Base-by-base conservation (phyloP, 2,888 invertebrate genomes). In the Andrena haemorrhoa region DNA sequence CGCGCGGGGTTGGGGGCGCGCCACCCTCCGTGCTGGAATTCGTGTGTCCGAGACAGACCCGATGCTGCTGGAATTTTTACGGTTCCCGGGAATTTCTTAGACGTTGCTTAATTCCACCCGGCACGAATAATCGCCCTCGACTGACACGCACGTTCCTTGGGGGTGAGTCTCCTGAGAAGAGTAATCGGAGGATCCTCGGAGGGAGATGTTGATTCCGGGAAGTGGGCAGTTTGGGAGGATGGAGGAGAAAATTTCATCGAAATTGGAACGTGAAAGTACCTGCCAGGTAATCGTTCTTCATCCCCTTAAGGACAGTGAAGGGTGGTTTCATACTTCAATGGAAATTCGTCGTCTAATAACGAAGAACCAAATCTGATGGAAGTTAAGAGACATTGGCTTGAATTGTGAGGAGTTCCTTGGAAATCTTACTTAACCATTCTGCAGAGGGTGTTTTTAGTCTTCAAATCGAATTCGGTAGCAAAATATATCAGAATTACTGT, bases 21-120 rank as follows among this genome's bases (percentile, higher is more conserved):
- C 56, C 23, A 26, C 20, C 8, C 33, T 10, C 35, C 16, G 1
- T 33, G 23, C 41, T 35, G 29, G 35, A 29, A 53, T 41, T 33
- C 8, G 49, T 8, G 10, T 4, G 41, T 20, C 23, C 49, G 6
- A 16, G 16, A 29, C 16, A 1, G n/a, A 12, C 51, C 16, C 56
- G 23, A 23, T 23, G 41, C 35, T 41, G 58, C 10, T 23, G 26
- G 58, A 49, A 76, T 79, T 79, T 79, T 70, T 76, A 78, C 66
- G 31, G 29, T 51, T 41, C n/a, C 33, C 2, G 0, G 35, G 31
- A 53, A 66, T 23, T 47, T 41, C 31, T 51, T 35, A 16, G 78
- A 70, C 69, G 64, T 60, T 64, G 64, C 58, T 56, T 70, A 35
- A 79, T 77, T 70, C 23, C 26, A 23, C 5, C 58, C 31, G 16